Base-by-base conservation (phyloP, 2,113 vertebrate genomes). In the Rhinogobius similis region DNA sequence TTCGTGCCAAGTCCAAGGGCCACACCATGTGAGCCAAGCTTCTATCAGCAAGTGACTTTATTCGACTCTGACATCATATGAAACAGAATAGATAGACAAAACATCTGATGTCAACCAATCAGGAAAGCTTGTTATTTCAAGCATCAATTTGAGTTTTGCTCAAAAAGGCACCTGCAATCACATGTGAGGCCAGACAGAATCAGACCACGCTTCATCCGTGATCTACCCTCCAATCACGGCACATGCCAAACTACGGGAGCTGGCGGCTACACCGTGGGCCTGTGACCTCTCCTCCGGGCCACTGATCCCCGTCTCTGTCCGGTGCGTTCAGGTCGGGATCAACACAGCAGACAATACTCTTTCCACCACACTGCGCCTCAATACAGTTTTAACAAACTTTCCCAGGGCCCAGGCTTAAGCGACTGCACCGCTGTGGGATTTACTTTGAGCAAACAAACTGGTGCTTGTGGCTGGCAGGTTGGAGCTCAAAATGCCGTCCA, bases 371-470 rank as follows among this genome's bases (percentile, higher is more conserved):
- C 27, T 92, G 88, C 82, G 90, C 85, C 88, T 85, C 90, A 89
- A 90, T 92, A 80, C 73, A 55, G 76, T 85, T 72, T 90, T 83
- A 82, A 85, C 69, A 91, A 93, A 93, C 92, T 91, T 93, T 93
- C 92, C 92, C 93, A 93, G 88, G 90, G 81, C 48, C 77, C 39
- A 56, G 86, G 92, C 90, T 93, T 93, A 93, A 87, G 82, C 73
- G 70, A 78, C 80, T 73, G 59, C 73, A 89, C 55, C 65, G 64
- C 68, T 70, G 59, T 73, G 81, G 92, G 92, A 90, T 93, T 93
- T 92, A 80, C 75, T 16, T 82, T 85, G 58, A 91, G 71, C 76
- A 89, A 92, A 92, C 91, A 92, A 67, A 78, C 72, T 23, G 74
- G 74, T 72, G 75, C 68, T 77, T 67, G 73, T 64, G 71, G 72